phyloP scores from a whole-genome alignment of 2,113 vertebrate species.

The Callocephalon fimbriatum region DNA sequence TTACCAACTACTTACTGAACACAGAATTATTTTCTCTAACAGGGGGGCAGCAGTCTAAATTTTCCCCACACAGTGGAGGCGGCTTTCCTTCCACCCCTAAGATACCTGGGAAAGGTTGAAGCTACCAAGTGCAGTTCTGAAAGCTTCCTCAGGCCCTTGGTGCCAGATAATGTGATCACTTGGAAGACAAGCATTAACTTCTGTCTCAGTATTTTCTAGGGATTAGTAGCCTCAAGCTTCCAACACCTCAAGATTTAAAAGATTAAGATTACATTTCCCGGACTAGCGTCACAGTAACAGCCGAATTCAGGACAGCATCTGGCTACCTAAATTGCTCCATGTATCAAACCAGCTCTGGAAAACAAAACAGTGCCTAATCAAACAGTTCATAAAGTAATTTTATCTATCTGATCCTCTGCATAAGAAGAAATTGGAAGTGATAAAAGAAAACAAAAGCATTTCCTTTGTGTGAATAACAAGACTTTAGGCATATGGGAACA shows the following conservation, averaged over 20 bases:
- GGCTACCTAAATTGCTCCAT: neutral
- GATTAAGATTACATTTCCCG: neutral
- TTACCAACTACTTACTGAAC: neutral
- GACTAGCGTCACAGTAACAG: accelerated
- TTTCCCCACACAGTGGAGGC: neutral
- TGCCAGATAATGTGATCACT: neutral
- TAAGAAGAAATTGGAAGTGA: neutral
- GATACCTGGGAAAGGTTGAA: neutral
- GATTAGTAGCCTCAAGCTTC: neutral
- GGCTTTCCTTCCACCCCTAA: neutral
- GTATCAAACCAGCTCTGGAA: neutral
- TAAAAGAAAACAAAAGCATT: neutral
- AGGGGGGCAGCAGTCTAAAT: neutral
- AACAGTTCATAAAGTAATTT: neutral
- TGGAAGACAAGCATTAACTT: neutral
- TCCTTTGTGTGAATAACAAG: neutral
- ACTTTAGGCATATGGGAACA: accelerated
- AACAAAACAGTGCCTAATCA: neutral
- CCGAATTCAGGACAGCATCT: neutral
- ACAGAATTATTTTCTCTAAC: neutral
- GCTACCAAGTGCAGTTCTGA: neutral
- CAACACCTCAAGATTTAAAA: neutral
- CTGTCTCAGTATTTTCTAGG: neutral
- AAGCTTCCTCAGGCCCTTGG: neutral
- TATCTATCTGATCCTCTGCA: neutral